Evolutionary conservation across 1,140 invertebrate species (phyloP), one percentile per base, ranked within the genome.

Genomic region (Polyergus mexicanus): DNA sequence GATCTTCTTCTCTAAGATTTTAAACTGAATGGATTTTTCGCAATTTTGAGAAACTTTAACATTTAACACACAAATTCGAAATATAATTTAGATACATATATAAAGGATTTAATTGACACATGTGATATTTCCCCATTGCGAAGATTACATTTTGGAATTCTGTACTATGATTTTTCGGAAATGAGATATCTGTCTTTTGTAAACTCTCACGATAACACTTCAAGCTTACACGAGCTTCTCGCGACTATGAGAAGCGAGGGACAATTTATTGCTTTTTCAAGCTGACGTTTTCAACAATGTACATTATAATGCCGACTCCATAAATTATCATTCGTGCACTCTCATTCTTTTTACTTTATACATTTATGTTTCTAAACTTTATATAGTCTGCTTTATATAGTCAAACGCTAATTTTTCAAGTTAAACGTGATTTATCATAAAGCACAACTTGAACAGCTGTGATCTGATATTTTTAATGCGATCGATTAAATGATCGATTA

Each of bases 281-380:
- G 68, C 78, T 62, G 78, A 83, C 78, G 68, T 83, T 83, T 83
- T 83, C 78, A 83, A 81, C 77, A 81, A 83, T 83, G 68, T 54
- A 74, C 28, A 83, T 83, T 83, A 83, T 83, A 74, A 83, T 83
- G 68, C 68, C 68, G 71, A 74, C 78, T 83, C 56, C 41, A 83
- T 83, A 74, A 83, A 83, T 83, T 83, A 83, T 74, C 78, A 38
- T 62, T 56, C 38, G 6, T 58, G 38, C 7, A 32, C 47, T 71
- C 32, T n/a, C 35, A 22, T 74, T 54, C 47, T 56, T 80, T 72
- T 81, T 60, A 71, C 58, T 60, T 74, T 11, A 25, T 47, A 56
- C 22, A 22, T 13, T 83, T 28, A 47, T 8, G 16, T 19, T 83
- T 41, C n/a, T 19, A 3, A 72, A 74, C 54, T 83, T 72, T 44